Evolutionary conservation across 2,113 vertebrate genomes (phyloP).

Genomic region (Nematolebias whitei): DNA sequence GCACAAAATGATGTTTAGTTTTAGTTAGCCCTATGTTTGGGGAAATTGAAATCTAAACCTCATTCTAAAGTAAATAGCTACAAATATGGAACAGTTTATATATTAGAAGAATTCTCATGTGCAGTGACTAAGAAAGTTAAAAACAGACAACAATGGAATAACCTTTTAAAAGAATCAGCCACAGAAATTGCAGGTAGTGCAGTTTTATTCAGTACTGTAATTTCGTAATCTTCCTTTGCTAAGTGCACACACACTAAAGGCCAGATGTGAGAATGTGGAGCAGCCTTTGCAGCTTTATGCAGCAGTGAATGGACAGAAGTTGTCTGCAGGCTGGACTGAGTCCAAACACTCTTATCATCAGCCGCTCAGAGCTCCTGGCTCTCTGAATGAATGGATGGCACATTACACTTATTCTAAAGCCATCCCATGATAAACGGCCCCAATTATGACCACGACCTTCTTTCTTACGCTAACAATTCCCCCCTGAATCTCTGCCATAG

Average conservation of each 20-base stretch:
- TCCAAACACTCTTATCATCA: slow-evolving; percentile 58
- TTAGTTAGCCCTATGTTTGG: too few species aligned
- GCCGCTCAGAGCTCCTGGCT: slow-evolving; percentile 30
- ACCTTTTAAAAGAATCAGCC: not conserved
- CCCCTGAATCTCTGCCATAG: slow-evolving; percentile 1
- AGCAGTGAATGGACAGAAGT: slow-evolving; percentile 34
- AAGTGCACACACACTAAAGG: not conserved
- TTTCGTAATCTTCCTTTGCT: not conserved
- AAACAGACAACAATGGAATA: not conserved
- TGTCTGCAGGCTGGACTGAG: slow-evolving; percentile 18
- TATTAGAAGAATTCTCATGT: too few species aligned
- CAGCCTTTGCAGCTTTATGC: slow-evolving; percentile 27
- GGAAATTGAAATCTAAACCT: too few species aligned
- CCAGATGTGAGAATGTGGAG: slow-evolving; percentile 1
- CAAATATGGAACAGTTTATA: too few species aligned
- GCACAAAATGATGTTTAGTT: too few species aligned
- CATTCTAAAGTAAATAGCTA: too few species aligned
- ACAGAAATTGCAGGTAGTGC: not conserved
- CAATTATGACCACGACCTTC: slow-evolving; percentile 62
- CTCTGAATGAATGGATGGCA: slow-evolving; percentile 40
- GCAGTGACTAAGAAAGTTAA: too few species aligned
- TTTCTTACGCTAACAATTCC: slow-evolving; percentile 29
- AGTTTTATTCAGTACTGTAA: not conserved
- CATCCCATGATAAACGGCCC: slow-evolving; percentile 53
- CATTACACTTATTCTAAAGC: slow-evolving; percentile 56